phyloP scores from a whole-genome alignment of 2,888 invertebrate genomes.

The Phalera bucephala region DNA sequence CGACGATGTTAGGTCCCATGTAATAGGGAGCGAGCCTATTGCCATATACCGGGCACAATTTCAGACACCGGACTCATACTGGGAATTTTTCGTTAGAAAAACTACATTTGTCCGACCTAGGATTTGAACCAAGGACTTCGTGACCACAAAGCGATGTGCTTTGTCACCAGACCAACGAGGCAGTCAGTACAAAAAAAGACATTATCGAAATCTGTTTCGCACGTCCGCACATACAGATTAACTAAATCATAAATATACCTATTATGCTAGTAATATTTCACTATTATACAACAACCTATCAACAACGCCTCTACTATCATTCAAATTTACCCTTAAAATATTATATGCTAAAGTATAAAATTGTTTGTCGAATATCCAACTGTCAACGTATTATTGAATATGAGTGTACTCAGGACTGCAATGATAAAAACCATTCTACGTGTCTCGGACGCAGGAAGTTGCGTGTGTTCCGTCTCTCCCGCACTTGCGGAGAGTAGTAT shows the following conservation, averaged over 20 bases:
- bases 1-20: no score
- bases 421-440: slow-evolving; percentile 44
- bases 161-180: no score
- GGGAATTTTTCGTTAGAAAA: no score
- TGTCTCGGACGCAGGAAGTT: slow-evolving; percentile 45
- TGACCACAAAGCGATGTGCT: no score
- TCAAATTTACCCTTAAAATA: not conserved
- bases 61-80: no score
- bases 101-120: no score
- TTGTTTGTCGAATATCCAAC: not conserved
- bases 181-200: no score
- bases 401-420: slow-evolving; percentile 45
- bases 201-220: slow-evolving; percentile 29
- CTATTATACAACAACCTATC: not conserved
- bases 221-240: slow-evolving; percentile 25
- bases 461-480: slow-evolving; percentile 22
- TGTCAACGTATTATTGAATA: slow-evolving; percentile 4
- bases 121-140: no score
- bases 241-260: no score
- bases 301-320: not conserved
- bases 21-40: no score
- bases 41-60: no score
- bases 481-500: slow-evolving; percentile 17
- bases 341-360: not conserved
- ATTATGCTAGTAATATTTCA: no score